Base-by-base conservation (phyloP, 2,797 vertebrate genomes). In the Mormyrops boulengeri region DNA sequence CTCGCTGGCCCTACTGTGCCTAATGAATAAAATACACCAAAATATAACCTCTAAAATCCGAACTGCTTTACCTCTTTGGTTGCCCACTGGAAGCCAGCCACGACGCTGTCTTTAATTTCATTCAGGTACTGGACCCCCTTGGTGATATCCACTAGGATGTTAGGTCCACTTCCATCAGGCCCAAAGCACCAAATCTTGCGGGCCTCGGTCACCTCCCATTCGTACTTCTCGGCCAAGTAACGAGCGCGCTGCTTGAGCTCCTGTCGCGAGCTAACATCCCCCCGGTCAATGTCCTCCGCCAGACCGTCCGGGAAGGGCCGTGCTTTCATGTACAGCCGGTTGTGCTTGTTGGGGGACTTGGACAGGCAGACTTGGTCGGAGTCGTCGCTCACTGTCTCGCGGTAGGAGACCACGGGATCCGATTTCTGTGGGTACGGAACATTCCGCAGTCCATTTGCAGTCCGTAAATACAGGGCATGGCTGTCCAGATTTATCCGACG, bases 91-190 rank as follows among this genome's bases (percentile, higher is more conserved):
- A 94, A 94, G 47, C 91, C 91, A 34, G 91, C 91, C 55, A 92
- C 89, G 2, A 91, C 92, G 19, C 91, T 92, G 89, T 92, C 93
- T 90, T 93, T 92, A 47, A 92, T 93, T 91, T 93, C 90, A 69
- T 91, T 92, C 86, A 91, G 91, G 73, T 93, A 94, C 62, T 92
- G 92, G 47, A 94, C 91, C n/a, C 93, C 91, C 86, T 92, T 94
- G 0, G 52, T 93, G 62, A 92, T 66, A 53, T 93, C 92, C 55
- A 11, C 90, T 47, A 92, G 89, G 47, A 92, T 90, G 86, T 90
- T 90, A 88, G 92, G 92, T 34, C 92, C 55, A 0, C 60, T 91
- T 3, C 91, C 90, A 55, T 93, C 91, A 5, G 91, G 93, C 2
- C 91, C 92, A 60, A 94, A 93, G 85, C 91, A 93, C 91, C 90